Evolutionary conservation across 2,113 vertebrate species (phyloP), one percentile per base, ranked within the genome.

Genomic region (Phocoena sinus): DNA sequence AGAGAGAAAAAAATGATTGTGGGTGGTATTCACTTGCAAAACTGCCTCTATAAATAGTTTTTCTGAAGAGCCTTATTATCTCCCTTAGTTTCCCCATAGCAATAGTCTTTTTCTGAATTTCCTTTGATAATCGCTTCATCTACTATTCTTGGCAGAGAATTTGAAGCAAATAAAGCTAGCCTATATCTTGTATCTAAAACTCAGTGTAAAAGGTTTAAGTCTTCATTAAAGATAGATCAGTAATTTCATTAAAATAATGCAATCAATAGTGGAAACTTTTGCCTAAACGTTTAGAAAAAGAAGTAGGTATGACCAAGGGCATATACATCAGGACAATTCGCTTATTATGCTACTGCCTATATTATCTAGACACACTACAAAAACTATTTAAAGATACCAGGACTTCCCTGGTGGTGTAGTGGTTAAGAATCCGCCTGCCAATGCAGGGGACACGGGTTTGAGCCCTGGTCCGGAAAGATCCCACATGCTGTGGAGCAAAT

Each of bases 31-130:
- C 38, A 79, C 44, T 79, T 92, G 21, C 36, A 97, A 91, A 96
- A 89, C 47, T 56, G 60, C 47, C 28, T 83, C 94, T 86, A 44
- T 63, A 70, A 89, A 76, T 8, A 70, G 56, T 82, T 95, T 82
- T 96, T 77, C 26, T 94, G 25, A 96, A 96, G 38, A 90, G 36
- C 5, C n/a, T 93, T 89, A 93, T 73, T 94, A 50, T 65, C 82
- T 76, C 38, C 31, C 77, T 89, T 77, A 89, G 62, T 88, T 93
- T 96, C 53, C 33, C 63, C 17, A 68, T 0, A 93, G 33, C 21
- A 86, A 96, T 33, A 83, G 76, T 23, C 41, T 76, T 88, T 88
- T 79, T 33, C 60, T 38, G 20, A 83, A 91, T 88, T 80, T 91
- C 44, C 38, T 93, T 91, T 83, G 18, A 74, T 71, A 83, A 93